These are phyloP conservation scores for Epirrhoe alternata DNA, from an alignment of 2,888 invertebrate genomes.

Conservation along the genomic window DNA sequence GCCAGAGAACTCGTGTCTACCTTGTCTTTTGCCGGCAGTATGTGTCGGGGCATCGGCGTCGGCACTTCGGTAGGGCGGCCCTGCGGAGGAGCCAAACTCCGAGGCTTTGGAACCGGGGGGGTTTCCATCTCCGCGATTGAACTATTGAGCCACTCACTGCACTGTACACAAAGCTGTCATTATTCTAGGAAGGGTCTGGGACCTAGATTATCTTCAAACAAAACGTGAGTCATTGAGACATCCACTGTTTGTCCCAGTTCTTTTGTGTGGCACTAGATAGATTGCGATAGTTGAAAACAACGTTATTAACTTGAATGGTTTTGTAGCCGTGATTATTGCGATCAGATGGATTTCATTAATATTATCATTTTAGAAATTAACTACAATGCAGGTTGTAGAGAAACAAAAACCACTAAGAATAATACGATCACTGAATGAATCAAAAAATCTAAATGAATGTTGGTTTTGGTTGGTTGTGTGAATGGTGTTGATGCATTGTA, in stretches of 20 bases:
- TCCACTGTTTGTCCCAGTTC: conserved; percentile 7
- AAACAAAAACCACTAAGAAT: too few species aligned
- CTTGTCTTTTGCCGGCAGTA: conserved; percentile 61
- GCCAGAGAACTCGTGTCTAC: conserved; percentile 40
- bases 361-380: too few species aligned
- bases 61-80: conserved; percentile 67
- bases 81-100: conserved; percentile 19
- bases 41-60: conserved; percentile 82
- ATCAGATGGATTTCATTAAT: neutral
- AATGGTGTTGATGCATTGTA: too few species aligned
- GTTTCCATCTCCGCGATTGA: conserved; percentile 62
- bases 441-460: too few species aligned
- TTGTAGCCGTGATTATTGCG: neutral
- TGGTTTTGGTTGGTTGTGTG: too few species aligned
- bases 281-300: neutral
- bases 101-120: conserved; percentile 51
- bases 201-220: neutral
- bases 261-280: neutral
- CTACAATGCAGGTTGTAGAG: too few species aligned
- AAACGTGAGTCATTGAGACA: conserved; percentile 12
- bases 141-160: neutral
- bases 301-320: neutral
- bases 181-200: conserved; percentile 3
- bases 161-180: conserved; percentile 3
- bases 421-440: too few species aligned